These are phyloP conservation scores for Clanis bilineata DNA, from an alignment of 2,888 invertebrate species.

Conservation along the genomic window DNA sequence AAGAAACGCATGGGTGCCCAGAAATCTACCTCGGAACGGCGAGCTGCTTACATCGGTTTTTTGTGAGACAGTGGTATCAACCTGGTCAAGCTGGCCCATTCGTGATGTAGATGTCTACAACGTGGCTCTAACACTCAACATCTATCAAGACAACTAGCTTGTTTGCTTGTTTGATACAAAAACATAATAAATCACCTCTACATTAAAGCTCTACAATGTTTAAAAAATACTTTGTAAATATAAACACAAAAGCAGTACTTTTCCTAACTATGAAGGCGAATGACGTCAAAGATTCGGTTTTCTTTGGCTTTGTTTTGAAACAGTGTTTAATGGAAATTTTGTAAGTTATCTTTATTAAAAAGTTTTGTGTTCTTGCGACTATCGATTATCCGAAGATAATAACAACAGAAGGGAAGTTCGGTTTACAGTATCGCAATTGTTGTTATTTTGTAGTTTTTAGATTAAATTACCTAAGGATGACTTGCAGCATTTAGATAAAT, in stretches of 20 bases:
- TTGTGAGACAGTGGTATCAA: too few relatives aligned
- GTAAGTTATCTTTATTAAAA: conserved; percentile 15
- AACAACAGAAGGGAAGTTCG: neutral
- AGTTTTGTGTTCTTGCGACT: conserved; percentile 10
- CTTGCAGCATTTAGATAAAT: too few relatives aligned
- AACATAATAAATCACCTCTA: too few relatives aligned
- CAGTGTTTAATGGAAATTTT: neutral
- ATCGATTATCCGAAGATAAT: neutral
- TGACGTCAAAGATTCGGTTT: neutral
- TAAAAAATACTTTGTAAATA: neutral
- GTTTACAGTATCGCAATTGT: conserved; percentile 1
- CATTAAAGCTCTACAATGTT: too few relatives aligned
- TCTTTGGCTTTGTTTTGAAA: neutral
- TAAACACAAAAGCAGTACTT: neutral
- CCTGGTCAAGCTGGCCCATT: too few relatives aligned
- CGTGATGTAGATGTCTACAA: too few relatives aligned
- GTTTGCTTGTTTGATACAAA: too few relatives aligned
- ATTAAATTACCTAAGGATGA: neutral
- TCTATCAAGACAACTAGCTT: too few relatives aligned
- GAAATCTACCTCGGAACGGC: too few relatives aligned
- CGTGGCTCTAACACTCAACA: too few relatives aligned
- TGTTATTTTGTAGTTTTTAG: neutral
- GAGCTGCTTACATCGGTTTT: too few relatives aligned
- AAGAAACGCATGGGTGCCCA: too few relatives aligned
- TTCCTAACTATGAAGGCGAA: neutral